Conservation (phyloP, 2,113 vertebrate species). For the Dendrocopos noguchii region DNA sequence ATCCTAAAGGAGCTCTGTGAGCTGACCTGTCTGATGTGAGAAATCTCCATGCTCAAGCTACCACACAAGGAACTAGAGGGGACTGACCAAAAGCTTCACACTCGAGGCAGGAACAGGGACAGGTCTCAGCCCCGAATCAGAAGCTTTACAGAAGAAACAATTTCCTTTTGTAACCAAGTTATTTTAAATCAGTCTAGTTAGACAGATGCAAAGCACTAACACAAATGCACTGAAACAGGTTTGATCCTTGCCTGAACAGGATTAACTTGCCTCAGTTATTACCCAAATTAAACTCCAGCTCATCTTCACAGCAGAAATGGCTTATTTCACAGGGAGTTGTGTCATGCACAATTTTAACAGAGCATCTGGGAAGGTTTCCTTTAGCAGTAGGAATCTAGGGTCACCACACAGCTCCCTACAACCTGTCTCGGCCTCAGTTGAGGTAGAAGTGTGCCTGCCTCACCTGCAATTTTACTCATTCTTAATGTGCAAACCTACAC, state of each 20-base stretch:
- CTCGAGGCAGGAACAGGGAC: neutral
- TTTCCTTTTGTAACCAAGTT: neutral
- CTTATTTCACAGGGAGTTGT: neutral
- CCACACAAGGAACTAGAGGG: neutral
- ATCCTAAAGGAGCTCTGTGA: neutral
- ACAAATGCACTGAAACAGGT: conserved; percentile 46
- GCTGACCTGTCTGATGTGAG: neutral
- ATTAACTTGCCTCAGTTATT: conserved; percentile 48
- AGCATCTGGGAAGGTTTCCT: neutral
- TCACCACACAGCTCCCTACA: neutral
- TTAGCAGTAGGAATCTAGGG: neutral
- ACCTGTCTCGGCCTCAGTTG: neutral
- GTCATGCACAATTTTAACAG: neutral
- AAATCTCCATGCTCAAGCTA: neutral
- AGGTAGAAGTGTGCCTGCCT: neutral
- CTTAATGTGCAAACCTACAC: neutral
- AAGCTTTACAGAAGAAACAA: neutral
- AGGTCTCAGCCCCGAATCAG: neutral
- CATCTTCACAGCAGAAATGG: conserved; percentile 29
- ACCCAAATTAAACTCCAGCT: conserved; percentile 47
- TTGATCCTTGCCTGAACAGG: conserved; percentile 48
- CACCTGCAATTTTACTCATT: neutral
- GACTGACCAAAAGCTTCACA: neutral
- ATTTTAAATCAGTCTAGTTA: neutral
- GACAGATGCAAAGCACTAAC: conserved; percentile 37